Evolutionary conservation across 2,113 vertebrate genomes (phyloP).

Genomic region (Meles meles): DNA sequence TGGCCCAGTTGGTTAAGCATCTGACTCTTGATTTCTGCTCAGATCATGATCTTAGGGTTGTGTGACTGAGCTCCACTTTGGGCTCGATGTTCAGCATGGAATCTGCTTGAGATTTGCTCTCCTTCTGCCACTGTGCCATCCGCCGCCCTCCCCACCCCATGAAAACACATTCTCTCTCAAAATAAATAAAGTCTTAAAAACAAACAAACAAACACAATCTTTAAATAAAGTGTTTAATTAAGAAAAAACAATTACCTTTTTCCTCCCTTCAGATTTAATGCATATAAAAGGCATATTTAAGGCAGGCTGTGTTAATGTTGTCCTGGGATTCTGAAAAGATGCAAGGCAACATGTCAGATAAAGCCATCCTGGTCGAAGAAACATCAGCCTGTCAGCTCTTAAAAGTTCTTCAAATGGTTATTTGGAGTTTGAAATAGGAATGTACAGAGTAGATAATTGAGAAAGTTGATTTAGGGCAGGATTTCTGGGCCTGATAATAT

Average conservation of each 20-base stretch:
- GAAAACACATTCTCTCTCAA: background rate
- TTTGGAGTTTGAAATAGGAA: background rate
- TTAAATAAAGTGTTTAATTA: background rate
- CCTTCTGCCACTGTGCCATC: background rate
- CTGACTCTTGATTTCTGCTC: background rate
- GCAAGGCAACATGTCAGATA: accelerated
- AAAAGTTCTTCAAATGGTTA: background rate
- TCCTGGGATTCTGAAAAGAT: background rate
- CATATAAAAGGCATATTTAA: background rate
- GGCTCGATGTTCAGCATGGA: background rate
- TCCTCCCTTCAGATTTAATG: background rate
- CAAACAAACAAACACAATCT: background rate
- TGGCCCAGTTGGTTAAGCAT: background rate
- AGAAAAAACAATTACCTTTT: background rate
- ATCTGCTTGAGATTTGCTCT: background rate
- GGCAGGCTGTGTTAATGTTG: background rate
- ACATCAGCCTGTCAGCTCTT: background rate
- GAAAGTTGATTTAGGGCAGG: background rate
- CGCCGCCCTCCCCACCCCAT: background rate
- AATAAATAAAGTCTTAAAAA: background rate
- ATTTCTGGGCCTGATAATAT: background rate
- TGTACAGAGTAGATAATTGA: background rate
- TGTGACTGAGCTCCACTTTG: background rate
- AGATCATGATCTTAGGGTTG: background rate
- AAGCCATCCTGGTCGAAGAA: background rate